Percentiles rank a stretch among this genome's conserved stretches.
These are phyloP conservation scores for Chloromyia formosa DNA, from an alignment of 2,888 invertebrate genomes.

Conservation along the genomic window DNA sequence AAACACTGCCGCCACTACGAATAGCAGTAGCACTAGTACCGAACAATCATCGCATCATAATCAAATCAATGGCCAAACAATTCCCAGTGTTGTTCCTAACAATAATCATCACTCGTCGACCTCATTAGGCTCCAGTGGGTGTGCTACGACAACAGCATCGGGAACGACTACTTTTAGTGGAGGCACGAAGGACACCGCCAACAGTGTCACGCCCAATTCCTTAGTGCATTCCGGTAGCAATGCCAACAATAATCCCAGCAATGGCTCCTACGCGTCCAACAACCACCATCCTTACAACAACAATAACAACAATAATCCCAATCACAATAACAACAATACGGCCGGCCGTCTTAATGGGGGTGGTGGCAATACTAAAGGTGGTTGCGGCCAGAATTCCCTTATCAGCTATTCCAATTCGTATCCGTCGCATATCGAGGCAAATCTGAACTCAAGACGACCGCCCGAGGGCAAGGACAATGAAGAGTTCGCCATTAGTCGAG, in stretches of 20 bases:
- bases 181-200: conserved; percentile 46
- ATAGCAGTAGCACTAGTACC: not conserved
- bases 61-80: conserved; percentile 33
- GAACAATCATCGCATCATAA: conserved; percentile 51
- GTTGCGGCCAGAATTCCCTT: conserved; percentile 40
- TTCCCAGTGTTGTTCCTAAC: conserved; percentile 40
- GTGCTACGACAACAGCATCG: conserved; percentile 31
- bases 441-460: conserved; percentile 62
- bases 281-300: not conserved
- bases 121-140: not conserved
- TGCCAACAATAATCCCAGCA: conserved; percentile 45
- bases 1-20: conserved; percentile 33
- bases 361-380: conserved; percentile 46
- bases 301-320: conserved; percentile 39
- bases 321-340: conserved; percentile 49
- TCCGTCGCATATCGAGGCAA: conserved; percentile 38
- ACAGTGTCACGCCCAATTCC: conserved; percentile 47
- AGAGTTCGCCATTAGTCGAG: conserved; percentile 70
- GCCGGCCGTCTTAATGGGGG: conserved; percentile 53
- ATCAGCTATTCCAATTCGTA: conserved; percentile 44
- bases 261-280: conserved; percentile 30
- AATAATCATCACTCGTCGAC: conserved; percentile 40
- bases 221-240: conserved; percentile 39
- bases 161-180: conserved; percentile 2
- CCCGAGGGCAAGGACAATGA: conserved; percentile 87